Evolutionary conservation across 2,888 invertebrate species (phyloP).

Genomic region (Chrysotoxum bicinctum): DNA sequence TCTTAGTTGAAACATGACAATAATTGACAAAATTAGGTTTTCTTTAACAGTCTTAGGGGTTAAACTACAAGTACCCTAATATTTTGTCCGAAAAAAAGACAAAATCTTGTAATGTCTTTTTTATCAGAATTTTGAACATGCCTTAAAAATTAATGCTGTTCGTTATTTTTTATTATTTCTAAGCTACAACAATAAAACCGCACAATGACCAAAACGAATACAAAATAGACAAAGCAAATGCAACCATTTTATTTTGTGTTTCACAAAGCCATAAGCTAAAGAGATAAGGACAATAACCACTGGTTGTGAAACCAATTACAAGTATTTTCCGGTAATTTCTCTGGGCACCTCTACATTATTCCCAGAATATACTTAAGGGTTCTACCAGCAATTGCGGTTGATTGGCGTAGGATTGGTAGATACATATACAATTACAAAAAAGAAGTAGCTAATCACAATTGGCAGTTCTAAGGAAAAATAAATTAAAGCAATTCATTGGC

Average conservation of each 20-base stretch:
- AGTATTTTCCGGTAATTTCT: slow-evolving; percentile 25
- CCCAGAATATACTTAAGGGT: not conserved
- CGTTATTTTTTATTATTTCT: not conserved
- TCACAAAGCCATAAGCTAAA: not conserved
- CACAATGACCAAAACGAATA: not conserved
- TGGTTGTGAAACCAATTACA: slow-evolving; percentile 38
- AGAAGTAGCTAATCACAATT: not conserved
- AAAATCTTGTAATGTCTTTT: too few species aligned
- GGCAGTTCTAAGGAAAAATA: not conserved
- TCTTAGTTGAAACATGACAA: too few species aligned
- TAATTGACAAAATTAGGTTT: too few species aligned
- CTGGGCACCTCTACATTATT: not conserved
- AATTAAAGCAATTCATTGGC: not conserved
- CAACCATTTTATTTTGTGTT: not conserved
- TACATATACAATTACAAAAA: not conserved
- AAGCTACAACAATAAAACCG: not conserved
- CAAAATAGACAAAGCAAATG: not conserved
- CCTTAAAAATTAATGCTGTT: not conserved
- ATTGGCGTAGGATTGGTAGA: not conserved
- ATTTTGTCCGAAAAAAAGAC: too few species aligned
- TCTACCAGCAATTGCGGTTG: slow-evolving; percentile 21
- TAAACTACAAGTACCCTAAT: too few species aligned
- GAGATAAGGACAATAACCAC: slow-evolving; percentile 13
- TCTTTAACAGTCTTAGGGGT: too few species aligned
- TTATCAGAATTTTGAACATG: not conserved